phyloP scores from a whole-genome alignment of 64 coral and sea anemone species.

The Montipora efflorescens region DNA sequence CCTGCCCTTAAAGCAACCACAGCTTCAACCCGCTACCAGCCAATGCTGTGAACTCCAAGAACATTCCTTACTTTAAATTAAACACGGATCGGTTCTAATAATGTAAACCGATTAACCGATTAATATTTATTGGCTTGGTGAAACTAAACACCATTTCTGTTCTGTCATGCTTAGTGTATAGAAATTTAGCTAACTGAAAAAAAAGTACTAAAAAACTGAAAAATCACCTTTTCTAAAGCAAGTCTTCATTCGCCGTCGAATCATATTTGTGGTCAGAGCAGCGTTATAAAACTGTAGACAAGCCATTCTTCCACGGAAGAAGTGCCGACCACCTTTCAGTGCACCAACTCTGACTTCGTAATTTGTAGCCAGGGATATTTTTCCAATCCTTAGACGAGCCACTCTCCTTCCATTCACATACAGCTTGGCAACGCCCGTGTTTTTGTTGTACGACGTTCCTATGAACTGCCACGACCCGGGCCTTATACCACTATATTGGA shows the following conservation, averaged over 20 bases:
- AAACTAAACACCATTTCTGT: too few relatives aligned
- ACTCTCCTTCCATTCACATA: constrained; percentile 67
- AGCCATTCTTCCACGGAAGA: constrained; percentile 60
- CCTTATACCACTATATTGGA: constrained; percentile 28
- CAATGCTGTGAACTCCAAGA: too few relatives aligned
- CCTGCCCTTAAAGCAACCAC: neutral
- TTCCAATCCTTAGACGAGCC: constrained; percentile 29
- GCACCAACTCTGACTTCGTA: constrained; percentile 49
- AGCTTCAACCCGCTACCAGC: neutral
- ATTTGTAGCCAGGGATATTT: constrained; percentile 62
- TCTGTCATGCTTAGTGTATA: too few relatives aligned
- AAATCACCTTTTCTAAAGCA: constrained; percentile 73
- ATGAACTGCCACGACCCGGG: constrained; percentile 72
- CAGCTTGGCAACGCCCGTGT: constrained; percentile 53
- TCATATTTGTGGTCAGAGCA: constrained; percentile 45
- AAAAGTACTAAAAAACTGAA: too few relatives aligned
- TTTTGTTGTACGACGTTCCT: constrained; percentile 60
- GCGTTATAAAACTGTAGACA: constrained; percentile 65
- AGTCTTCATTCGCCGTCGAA: constrained; percentile 42
- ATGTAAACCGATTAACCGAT: too few relatives aligned
- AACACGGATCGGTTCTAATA: too few relatives aligned
- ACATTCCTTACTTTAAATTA: too few relatives aligned
- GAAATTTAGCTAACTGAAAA: too few relatives aligned
- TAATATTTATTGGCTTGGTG: too few relatives aligned
- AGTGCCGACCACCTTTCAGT: constrained; percentile 15